These are phyloP conservation scores for Corticium candelabrum DNA, from an alignment of 37 sponge, comb jelly and placozoan genomes.

Conservation along the genomic window DNA sequence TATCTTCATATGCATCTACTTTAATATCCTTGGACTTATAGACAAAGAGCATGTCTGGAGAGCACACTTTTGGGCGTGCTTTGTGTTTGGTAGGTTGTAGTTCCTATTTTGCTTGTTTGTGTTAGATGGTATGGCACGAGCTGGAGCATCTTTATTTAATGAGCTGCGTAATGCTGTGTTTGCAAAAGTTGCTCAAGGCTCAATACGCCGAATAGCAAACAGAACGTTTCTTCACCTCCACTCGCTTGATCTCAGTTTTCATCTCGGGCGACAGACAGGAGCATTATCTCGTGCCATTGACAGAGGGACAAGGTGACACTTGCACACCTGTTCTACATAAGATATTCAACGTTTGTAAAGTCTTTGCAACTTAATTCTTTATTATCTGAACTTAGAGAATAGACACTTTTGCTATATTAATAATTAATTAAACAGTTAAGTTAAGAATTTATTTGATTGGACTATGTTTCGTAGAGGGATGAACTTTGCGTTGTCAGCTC, in stretches of 20 bases:
- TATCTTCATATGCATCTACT: not conserved
- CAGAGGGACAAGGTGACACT: conserved; percentile 91
- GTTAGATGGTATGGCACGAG: conserved; percentile 74
- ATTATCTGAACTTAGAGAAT: too few species aligned
- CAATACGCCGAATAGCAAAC: conserved; percentile 74
- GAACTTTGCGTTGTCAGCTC: conserved; percentile 76
- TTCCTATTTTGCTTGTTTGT: not conserved
- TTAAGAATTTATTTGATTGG: not conserved
- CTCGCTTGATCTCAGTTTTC: conserved; percentile 82
- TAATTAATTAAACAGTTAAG: not conserved
- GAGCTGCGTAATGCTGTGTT: conserved; percentile 88
- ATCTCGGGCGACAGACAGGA: conserved; percentile 86
- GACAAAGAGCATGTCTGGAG: not conserved
- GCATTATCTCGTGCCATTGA: conserved; percentile 90
- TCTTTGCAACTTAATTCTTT: too few species aligned
- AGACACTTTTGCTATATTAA: too few species aligned
- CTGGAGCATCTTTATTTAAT: conserved; percentile 63
- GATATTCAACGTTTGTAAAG: too few species aligned
- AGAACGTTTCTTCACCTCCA: conserved; percentile 86
- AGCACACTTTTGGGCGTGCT: not conserved
- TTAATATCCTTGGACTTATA: not conserved
- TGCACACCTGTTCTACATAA: too few species aligned
- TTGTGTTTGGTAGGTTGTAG: not conserved
- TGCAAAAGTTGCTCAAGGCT: conserved; percentile 88
- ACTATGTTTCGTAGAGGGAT: conserved; percentile 48